Evolutionary conservation across 2,113 vertebrate genomes (phyloP).

Genomic region (Paramisgurnus dabryanus): DNA sequence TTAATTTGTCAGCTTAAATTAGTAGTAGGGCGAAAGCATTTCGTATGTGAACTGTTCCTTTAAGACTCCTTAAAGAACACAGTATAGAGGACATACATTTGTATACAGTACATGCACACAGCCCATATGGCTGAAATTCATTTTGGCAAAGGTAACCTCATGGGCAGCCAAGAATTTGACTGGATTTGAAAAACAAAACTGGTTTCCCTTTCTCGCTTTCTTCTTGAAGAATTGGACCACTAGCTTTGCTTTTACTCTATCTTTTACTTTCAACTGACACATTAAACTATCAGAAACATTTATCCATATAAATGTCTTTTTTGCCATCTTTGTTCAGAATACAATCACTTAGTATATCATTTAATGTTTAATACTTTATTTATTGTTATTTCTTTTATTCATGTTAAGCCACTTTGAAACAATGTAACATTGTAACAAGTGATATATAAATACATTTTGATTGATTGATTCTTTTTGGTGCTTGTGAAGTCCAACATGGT

Average conservation of each 20-base stretch:
- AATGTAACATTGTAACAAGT: too few species aligned
- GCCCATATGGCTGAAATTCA: constrained; percentile 29
- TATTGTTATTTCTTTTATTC: too few species aligned
- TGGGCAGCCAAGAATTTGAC: constrained; percentile 39
- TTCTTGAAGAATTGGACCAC: not conserved
- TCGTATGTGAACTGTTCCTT: not conserved
- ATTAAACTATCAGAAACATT: constrained; percentile 3
- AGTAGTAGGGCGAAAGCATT: not conserved
- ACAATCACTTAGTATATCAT: too few species aligned
- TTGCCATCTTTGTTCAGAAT: too few species aligned
- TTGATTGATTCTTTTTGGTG: too few species aligned
- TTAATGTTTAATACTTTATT: too few species aligned
- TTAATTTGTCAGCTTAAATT: not conserved
- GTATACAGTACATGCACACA: constrained; percentile 25
- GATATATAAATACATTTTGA: too few species aligned
- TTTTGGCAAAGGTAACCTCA: constrained; percentile 27
- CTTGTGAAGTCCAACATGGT: too few species aligned
- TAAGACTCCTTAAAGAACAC: constrained; percentile 37
- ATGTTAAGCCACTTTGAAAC: too few species aligned
- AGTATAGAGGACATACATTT: constrained; percentile 40
- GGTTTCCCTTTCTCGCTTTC: not conserved
- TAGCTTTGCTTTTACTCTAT: not conserved
- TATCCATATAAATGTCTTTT: too few species aligned
- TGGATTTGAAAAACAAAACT: constrained; percentile 26
- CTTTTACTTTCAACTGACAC: not conserved